These are phyloP conservation scores for Cephonodes hylas DNA, from an alignment of 2,888 invertebrate genomes.

Conservation along the genomic window DNA sequence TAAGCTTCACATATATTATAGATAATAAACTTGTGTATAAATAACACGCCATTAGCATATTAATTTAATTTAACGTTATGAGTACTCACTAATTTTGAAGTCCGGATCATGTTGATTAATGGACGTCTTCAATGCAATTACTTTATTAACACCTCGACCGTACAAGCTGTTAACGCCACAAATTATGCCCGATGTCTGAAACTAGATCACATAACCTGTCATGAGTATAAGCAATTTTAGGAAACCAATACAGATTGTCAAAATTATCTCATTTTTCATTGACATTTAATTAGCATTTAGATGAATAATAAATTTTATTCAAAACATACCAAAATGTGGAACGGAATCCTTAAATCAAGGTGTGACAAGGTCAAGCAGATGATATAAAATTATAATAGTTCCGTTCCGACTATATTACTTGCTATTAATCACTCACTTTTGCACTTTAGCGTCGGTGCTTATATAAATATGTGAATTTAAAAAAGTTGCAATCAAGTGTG, in stretches of 20 bases:
- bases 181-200: slow-evolving; percentile 65
- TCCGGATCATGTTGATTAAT: slow-evolving; percentile 38
- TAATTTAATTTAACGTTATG: slow-evolving; percentile 21
- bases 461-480: slow-evolving; percentile 33
- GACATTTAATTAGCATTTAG: slow-evolving; percentile 74
- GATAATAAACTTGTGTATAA: slow-evolving; percentile 2
- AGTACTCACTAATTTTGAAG: slow-evolving; percentile 51
- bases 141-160: slow-evolving; percentile 34
- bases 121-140: slow-evolving; percentile 17
- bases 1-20: not conserved
- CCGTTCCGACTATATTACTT: slow-evolving; percentile 36
- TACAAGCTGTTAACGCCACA: slow-evolving; percentile 52
- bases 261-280: slow-evolving; percentile 60
- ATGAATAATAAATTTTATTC: slow-evolving; percentile 67
- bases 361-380: slow-evolving; percentile 64
- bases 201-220: slow-evolving; percentile 61
- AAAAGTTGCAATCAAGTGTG: slow-evolving; percentile 34
- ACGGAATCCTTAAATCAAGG: slow-evolving; percentile 66
- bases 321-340: slow-evolving; percentile 70
- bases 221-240: slow-evolving; percentile 50
- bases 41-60: slow-evolving; percentile 14
- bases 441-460: slow-evolving; percentile 34
- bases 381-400: slow-evolving; percentile 51
- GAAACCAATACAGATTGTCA: slow-evolving; percentile 57
- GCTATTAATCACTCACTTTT: slow-evolving; percentile 45